phyloP scores from a whole-genome alignment of 1,140 invertebrate species.

The Saccostrea echinata region DNA sequence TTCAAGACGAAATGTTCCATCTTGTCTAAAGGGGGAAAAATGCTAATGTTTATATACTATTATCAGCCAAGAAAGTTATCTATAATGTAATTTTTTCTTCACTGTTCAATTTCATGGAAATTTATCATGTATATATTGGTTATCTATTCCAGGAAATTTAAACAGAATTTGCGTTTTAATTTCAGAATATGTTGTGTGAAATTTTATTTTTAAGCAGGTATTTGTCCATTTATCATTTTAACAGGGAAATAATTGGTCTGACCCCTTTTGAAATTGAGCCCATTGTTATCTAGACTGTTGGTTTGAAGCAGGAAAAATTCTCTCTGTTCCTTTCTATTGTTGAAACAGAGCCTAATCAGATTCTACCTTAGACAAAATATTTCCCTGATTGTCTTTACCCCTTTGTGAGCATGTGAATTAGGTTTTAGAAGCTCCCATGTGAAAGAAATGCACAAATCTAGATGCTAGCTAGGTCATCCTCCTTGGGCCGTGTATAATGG shows the following conservation, averaged over 20 bases:
- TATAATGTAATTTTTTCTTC: no score
- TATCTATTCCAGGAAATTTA: not conserved
- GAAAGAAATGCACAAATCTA: not conserved
- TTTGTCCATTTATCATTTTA: not conserved
- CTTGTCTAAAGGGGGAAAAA: not conserved
- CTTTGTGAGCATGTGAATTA: not conserved
- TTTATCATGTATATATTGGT: not conserved
- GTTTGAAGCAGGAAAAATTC: not conserved
- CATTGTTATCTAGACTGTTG: not conserved
- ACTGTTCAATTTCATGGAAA: no score
- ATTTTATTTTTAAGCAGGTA: not conserved
- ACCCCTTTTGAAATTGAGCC: not conserved
- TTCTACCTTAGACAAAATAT: not conserved
- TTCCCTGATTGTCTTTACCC: not conserved
- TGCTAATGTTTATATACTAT: no score
- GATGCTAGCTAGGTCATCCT: slow-evolving; percentile 9
- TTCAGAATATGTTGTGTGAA: not conserved
- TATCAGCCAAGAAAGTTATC: no score
- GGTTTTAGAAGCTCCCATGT: not conserved
- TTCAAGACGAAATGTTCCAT: not conserved
- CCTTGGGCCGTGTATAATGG: slow-evolving; percentile 6
- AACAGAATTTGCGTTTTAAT: not conserved
- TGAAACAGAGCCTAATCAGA: not conserved
- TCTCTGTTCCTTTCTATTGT: not conserved
- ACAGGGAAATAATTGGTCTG: slow-evolving; percentile 13